Evolutionary conservation across 2,888 invertebrate genomes (phyloP).

Genomic region (Ypsolopha sequella): DNA sequence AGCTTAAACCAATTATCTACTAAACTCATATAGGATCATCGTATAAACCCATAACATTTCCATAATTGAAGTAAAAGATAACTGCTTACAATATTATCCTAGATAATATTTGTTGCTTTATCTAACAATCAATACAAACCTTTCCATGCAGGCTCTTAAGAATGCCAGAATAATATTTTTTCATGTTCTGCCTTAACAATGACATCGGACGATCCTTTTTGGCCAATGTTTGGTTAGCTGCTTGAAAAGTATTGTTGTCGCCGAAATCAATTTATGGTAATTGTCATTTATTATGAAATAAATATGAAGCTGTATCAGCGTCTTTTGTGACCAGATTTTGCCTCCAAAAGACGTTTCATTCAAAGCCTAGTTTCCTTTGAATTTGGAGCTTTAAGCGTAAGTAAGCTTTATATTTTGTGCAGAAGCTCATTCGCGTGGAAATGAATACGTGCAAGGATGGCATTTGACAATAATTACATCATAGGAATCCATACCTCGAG

Average conservation of each 20-base stretch:
- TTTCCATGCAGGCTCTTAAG: slow-evolving; percentile 25
- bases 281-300: slow-evolving; percentile 71
- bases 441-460: slow-evolving; percentile 32
- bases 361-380: slow-evolving; percentile 28
- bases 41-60: no score
- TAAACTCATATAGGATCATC: no score
- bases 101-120: slow-evolving; percentile 53
- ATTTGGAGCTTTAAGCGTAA: slow-evolving; percentile 42
- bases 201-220: slow-evolving; percentile 62
- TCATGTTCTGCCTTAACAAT: slow-evolving; percentile 38
- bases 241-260: slow-evolving; percentile 51
- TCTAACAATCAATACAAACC: slow-evolving; percentile 48
- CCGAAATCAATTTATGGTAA: slow-evolving; percentile 67
- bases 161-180: slow-evolving; percentile 27
- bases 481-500: slow-evolving; percentile 29
- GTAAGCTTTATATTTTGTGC: slow-evolving; percentile 53
- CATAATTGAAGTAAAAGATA: slow-evolving; percentile 15
- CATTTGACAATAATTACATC: slow-evolving; percentile 64
- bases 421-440: slow-evolving; percentile 41
- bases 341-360: slow-evolving; percentile 39
- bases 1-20: no score
- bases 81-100: slow-evolving; percentile 17
- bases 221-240: slow-evolving; percentile 80
- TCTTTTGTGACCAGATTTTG: slow-evolving; percentile 32
- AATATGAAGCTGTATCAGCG: slow-evolving; percentile 62